These are phyloP conservation scores for Corynorhinus townsendii DNA, from an alignment of 2,113 vertebrate genomes.

Conservation along the genomic window DNA sequence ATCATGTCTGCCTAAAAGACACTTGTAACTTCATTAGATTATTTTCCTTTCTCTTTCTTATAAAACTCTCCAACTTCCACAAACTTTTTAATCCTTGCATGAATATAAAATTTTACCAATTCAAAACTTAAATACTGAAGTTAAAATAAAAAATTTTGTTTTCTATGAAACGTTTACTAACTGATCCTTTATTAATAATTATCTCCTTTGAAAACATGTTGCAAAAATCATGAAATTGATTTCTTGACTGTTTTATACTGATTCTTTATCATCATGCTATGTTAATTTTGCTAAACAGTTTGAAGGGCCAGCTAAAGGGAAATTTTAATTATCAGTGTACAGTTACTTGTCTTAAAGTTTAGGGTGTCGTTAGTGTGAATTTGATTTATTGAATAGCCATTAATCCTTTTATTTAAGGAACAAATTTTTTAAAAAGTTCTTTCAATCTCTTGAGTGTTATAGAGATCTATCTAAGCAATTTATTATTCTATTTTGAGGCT, in stretches of 20 bases:
- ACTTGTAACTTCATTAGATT: neutral
- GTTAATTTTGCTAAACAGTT: neutral
- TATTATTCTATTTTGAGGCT: neutral
- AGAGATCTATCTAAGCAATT: neutral
- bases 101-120: constrained; percentile 63
- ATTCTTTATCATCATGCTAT: neutral
- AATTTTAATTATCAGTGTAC: neutral
- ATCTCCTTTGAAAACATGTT: neutral
- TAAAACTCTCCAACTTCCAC: neutral
- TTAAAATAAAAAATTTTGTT: neutral
- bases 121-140: neutral
- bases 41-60: neutral
- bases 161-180: neutral
- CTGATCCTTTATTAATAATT: neutral
- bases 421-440: neutral
- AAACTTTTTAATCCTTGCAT: constrained; percentile 13
- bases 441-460: neutral
- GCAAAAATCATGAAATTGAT: neutral
- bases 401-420: neutral
- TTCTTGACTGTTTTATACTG: neutral
- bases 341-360: neutral
- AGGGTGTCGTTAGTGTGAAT: neutral
- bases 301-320: neutral
- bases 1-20: neutral
- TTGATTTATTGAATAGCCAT: neutral